Percentiles rank a stretch among this genome's conserved stretches.
Conservation (phyloP, 2,113 vertebrate genomes). For the Typhlomys cinereus region DNA sequence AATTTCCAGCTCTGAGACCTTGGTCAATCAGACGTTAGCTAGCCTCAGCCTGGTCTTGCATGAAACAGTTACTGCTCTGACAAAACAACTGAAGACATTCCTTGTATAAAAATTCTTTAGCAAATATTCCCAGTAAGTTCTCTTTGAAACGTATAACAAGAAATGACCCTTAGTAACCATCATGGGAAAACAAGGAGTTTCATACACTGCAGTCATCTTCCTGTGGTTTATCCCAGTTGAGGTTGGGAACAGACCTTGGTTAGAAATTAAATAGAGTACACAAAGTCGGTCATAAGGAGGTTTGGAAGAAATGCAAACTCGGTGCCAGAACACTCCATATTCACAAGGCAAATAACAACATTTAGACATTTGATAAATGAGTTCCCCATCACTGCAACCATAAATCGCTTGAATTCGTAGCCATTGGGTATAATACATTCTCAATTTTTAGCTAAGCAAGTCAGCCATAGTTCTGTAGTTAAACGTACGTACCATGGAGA, state of each 20-base stretch:
- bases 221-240: neutral
- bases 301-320: slow-evolving; percentile 12
- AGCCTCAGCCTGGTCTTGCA: neutral
- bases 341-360: neutral
- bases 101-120: neutral
- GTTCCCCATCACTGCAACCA: neutral
- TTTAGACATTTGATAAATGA: neutral
- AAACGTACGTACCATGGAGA: fast-evolving
- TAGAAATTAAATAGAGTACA: slow-evolving; percentile 34
- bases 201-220: neutral
- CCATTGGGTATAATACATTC: neutral
- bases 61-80: neutral
- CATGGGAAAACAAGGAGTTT: neutral
- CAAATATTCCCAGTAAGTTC: neutral
- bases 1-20: neutral
- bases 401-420: neutral
- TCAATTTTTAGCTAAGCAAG: neutral
- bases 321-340: neutral
- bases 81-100: neutral
- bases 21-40: neutral
- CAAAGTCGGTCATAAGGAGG: neutral
- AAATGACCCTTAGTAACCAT: neutral
- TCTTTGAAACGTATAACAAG: slow-evolving; percentile 4
- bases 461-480: neutral
- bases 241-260: neutral